phyloP scores from a whole-genome alignment of 2,113 vertebrate species.

The Numenius arquata region DNA sequence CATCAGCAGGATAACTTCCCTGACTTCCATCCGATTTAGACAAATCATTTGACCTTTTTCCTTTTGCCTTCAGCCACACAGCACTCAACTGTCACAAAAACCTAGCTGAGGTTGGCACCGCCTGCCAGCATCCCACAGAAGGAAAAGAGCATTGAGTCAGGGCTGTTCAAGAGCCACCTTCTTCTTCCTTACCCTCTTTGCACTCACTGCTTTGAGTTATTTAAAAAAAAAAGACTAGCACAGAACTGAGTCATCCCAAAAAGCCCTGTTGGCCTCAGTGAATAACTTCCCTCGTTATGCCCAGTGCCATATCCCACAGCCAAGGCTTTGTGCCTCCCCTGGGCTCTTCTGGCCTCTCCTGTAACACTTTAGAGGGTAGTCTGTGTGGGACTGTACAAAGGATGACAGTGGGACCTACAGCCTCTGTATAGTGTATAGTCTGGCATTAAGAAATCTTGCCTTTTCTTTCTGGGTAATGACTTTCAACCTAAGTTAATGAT shows the following conservation, averaged over 20 bases:
- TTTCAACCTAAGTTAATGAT: background rate
- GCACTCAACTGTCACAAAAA: background rate
- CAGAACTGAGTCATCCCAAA: background rate
- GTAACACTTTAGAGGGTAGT: rapidly evolving
- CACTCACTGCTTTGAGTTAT: background rate
- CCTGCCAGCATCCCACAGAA: background rate
- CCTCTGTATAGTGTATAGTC: background rate
- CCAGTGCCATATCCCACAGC: background rate
- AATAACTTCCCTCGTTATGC: background rate
- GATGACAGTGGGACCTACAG: background rate
- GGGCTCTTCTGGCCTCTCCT: background rate
- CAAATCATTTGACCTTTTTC: background rate
- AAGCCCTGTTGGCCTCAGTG: background rate
- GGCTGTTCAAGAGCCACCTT: background rate
- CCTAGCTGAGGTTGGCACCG: background rate
- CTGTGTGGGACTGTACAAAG: background rate
- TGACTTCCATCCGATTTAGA: background rate
- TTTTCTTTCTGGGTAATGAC: background rate
- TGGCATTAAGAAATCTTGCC: background rate
- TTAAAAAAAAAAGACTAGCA: background rate
- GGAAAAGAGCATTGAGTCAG: background rate
- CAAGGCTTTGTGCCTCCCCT: background rate
- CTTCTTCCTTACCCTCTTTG: background rate
- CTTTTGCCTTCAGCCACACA: background rate
- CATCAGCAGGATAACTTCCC: background rate